Conservation (phyloP, 2,888 invertebrate species). For the Leptopilina drosophilae region DNA sequence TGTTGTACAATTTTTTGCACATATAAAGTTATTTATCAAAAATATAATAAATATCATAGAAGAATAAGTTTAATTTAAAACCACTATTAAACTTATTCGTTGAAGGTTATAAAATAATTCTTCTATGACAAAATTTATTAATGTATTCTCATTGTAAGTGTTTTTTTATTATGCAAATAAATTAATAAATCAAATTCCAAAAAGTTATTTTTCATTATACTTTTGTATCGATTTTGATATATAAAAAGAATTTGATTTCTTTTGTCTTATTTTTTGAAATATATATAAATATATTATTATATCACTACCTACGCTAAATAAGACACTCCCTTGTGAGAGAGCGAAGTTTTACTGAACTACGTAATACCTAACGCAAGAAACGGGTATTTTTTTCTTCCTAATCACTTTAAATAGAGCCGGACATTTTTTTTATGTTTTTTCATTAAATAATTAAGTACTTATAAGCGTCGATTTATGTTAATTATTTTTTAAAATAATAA, state of each 20-base stretch:
- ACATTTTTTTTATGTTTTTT: not conserved
- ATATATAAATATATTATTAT: not conserved
- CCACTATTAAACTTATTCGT: too few species aligned
- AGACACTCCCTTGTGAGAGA: slow-evolving; percentile 34
- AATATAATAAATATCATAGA: too few species aligned
- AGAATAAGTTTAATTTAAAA: too few species aligned
- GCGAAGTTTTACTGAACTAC: slow-evolving; percentile 28
- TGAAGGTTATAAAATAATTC: too few species aligned
- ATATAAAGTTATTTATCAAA: too few species aligned
- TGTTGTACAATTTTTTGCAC: too few species aligned
- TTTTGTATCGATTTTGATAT: not conserved
- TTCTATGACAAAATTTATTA: too few species aligned
- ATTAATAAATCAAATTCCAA: not conserved
- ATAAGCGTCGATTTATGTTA: not conserved
- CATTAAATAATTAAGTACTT: not conserved
- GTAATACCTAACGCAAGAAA: slow-evolving; percentile 28
- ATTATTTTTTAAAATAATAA: not conserved
- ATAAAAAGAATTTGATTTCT: not conserved
- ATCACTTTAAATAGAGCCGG: not conserved
- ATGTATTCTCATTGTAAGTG: too few species aligned
- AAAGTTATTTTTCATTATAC: not conserved
- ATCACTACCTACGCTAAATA: slow-evolving; percentile 5
- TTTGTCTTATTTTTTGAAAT: slow-evolving; percentile 25
- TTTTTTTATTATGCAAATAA: not conserved
- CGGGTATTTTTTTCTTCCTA: slow-evolving; percentile 13